These are phyloP conservation scores for Ophion ellenae DNA, from an alignment of 2,888 invertebrate genomes.

Conservation along the genomic window DNA sequence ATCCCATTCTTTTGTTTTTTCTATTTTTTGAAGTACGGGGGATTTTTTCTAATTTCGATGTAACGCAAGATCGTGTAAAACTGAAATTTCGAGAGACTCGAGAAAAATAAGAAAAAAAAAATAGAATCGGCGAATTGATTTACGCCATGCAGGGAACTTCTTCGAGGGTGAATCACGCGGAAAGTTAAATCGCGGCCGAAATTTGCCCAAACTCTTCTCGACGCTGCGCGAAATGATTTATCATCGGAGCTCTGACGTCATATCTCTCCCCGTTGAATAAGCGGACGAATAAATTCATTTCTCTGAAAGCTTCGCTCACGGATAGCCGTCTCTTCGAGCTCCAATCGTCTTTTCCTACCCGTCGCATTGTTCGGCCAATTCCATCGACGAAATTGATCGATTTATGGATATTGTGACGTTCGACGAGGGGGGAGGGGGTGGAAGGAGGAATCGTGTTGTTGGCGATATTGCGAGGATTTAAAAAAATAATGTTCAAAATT, in stretches of 20 bases:
- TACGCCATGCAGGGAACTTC: background rate
- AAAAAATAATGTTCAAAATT: background rate
- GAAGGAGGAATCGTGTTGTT: background rate
- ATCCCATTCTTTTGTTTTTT: too few relatives aligned
- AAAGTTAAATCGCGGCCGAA: background rate
- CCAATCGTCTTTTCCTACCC: constrained; percentile 43
- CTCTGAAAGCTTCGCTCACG: constrained; percentile 78
- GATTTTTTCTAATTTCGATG: too few relatives aligned
- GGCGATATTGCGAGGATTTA: background rate
- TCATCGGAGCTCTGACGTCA: constrained; percentile 72
- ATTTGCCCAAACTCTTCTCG: background rate
- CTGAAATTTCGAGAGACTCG: background rate
- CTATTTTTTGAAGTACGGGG: too few relatives aligned
- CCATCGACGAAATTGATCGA: background rate
- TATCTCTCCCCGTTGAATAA: constrained; percentile 72
- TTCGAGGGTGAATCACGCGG: background rate
- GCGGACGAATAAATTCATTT: constrained; percentile 81
- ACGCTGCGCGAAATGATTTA: constrained; percentile 75
- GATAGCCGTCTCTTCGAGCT: background rate
- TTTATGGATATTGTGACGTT: constrained; percentile 16
- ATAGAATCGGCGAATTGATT: background rate
- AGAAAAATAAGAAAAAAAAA: background rate
- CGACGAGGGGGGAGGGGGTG: background rate
- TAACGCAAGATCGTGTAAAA: background rate
- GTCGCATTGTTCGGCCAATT: background rate